These are phyloP conservation scores for Lissonota sp. DNA, from an alignment of 2,888 invertebrate species.

Conservation along the genomic window DNA sequence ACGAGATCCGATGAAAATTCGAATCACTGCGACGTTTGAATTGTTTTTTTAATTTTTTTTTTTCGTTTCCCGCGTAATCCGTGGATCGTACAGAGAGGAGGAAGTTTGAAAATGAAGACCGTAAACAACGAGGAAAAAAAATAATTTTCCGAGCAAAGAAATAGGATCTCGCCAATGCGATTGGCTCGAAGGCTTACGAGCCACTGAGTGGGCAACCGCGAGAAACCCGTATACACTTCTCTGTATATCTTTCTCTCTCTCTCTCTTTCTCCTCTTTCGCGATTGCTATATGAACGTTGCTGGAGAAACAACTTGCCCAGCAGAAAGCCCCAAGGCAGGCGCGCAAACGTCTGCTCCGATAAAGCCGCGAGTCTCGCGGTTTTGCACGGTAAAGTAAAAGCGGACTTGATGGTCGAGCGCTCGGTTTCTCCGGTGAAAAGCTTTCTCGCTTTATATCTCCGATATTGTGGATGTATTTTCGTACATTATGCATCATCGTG, in stretches of 20 bases:
- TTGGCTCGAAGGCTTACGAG: slow-evolving; percentile 80
- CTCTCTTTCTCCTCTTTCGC: slow-evolving; percentile 58
- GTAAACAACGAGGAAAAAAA: slow-evolving; percentile 9
- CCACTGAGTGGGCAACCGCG: slow-evolving; percentile 77
- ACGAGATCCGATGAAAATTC: background rate
- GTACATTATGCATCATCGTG: slow-evolving; percentile 42
- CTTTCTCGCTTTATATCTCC: slow-evolving; percentile 58
- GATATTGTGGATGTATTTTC: background rate
- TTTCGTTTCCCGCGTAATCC: background rate
- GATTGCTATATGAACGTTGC: slow-evolving; percentile 41
- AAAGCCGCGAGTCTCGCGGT: slow-evolving; percentile 48
- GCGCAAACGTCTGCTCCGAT: slow-evolving; percentile 64
- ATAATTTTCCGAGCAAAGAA: slow-evolving; percentile 36
- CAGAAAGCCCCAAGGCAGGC: slow-evolving; percentile 37
- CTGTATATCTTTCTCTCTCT: slow-evolving; percentile 55
- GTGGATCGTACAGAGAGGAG: slow-evolving; percentile 12
- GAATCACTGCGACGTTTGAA: slow-evolving; percentile 35
- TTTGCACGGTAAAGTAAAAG: slow-evolving; percentile 36
- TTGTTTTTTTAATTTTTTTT: background rate
- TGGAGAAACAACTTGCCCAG: slow-evolving; percentile 58
- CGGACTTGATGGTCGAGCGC: slow-evolving; percentile 13
- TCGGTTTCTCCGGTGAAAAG: slow-evolving; percentile 52
- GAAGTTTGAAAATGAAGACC: background rate
- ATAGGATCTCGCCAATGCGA: slow-evolving; percentile 69
- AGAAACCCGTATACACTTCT: slow-evolving; percentile 57